Evolutionary conservation across 2,888 invertebrate species (phyloP).

Genomic region (Lochmaea crataegi): DNA sequence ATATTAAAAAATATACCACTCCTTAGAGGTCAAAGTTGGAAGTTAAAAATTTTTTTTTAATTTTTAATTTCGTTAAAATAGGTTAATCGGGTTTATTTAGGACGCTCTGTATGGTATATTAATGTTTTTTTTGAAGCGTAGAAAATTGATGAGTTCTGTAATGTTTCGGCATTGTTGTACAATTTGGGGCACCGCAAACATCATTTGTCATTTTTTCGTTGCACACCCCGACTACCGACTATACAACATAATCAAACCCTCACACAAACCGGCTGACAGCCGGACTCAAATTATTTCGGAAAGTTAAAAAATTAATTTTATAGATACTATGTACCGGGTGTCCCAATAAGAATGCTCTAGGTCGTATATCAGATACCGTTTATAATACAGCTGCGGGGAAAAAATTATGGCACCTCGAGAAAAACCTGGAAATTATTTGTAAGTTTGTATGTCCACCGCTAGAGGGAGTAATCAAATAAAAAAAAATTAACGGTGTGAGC

Average conservation of each 20-base stretch:
- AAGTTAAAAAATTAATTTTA: slow-evolving; percentile 14
- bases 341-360: too few relatives aligned
- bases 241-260: slow-evolving; percentile 40
- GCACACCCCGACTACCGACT: slow-evolving; percentile 17
- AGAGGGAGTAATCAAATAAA: too few relatives aligned
- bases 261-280: slow-evolving; percentile 38
- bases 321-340: background rate
- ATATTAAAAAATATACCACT: too few relatives aligned
- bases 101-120: background rate
- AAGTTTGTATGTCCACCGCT: too few relatives aligned
- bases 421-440: too few relatives aligned
- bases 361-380: too few relatives aligned
- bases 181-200: slow-evolving; percentile 39
- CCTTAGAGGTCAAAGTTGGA: too few relatives aligned
- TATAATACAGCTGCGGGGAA: too few relatives aligned
- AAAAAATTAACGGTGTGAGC: too few relatives aligned
- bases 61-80: too few relatives aligned
- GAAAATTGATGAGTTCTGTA: slow-evolving; percentile 44
- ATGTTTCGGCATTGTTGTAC: slow-evolving; percentile 44
- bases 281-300: slow-evolving; percentile 16
- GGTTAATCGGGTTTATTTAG: background rate
- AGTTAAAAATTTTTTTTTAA: background rate
- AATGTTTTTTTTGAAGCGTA: slow-evolving; percentile 20
- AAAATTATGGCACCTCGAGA: too few relatives aligned
- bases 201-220: slow-evolving; percentile 40